Conservation (phyloP, 1,140 invertebrate genomes). For the Stratiolaelaps scimitus region DNA sequence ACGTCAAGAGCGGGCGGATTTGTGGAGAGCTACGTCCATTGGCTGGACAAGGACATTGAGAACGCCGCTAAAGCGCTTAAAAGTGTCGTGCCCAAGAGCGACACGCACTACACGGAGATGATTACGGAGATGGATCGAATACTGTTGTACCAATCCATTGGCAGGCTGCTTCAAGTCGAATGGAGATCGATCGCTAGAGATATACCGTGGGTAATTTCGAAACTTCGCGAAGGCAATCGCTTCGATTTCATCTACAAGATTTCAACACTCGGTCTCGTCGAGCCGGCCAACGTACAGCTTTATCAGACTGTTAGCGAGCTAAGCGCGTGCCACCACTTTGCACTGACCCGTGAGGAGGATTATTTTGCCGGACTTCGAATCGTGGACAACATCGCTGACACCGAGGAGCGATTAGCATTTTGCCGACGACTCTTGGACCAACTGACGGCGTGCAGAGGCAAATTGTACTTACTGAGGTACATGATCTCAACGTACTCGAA, state of each 20-base stretch:
- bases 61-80: not conserved
- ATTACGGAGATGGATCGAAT: slow-evolving; percentile 17
- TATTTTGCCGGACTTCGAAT: slow-evolving; percentile 10
- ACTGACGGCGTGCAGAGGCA: not conserved
- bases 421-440: not conserved
- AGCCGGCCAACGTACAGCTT: not conserved
- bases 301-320: slow-evolving; percentile 1
- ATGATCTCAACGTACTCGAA: slow-evolving; percentile 15
- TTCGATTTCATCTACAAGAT: slow-evolving; percentile 18
- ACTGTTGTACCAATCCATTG: not conserved
- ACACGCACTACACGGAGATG: not conserved
- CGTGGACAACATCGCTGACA: not conserved
- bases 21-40: slow-evolving; percentile 4
- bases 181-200: not conserved
- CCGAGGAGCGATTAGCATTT: not conserved
- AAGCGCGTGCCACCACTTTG: slow-evolving; percentile 15
- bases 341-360: not conserved
- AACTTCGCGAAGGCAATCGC: not conserved
- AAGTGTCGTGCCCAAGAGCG: slow-evolving; percentile 9
- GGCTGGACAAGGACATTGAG: slow-evolving; percentile 20
- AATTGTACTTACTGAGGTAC: slow-evolving; percentile 8
- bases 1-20: not conserved
- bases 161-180: not conserved
- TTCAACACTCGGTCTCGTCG: not conserved
- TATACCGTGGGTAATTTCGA: slow-evolving; percentile 1